Conservation (phyloP, 2,113 vertebrate species). For the Colinus virginianus region DNA sequence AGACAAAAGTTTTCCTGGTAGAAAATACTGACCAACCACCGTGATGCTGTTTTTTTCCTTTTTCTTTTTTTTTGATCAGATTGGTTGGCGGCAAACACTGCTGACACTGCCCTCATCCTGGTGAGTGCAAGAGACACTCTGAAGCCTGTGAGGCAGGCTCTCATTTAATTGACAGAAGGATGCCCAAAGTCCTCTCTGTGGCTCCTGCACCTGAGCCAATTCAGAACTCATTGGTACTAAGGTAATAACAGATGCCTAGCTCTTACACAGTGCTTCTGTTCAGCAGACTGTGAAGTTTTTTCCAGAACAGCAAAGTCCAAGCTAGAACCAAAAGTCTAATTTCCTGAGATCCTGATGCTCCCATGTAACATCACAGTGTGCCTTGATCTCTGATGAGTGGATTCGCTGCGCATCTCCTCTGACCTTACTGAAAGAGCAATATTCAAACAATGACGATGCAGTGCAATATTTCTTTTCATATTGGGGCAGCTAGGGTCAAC, state of each 20-base stretch:
- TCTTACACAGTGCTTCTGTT: not conserved
- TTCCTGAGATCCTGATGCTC: not conserved
- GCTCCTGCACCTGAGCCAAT: not conserved
- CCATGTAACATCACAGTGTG: not conserved
- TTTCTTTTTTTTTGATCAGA: not conserved
- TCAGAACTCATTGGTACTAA: not conserved
- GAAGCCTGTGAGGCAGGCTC: not conserved
- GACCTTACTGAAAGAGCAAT: conserved; percentile 45
- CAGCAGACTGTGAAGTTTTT: not conserved
- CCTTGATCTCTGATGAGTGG: not conserved
- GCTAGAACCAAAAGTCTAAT: not conserved
- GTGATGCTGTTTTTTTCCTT: not conserved
- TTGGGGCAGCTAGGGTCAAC: not conserved
- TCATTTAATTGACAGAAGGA: not conserved
- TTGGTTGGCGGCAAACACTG: not conserved
- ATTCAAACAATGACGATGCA: conserved; percentile 44
- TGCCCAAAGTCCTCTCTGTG: not conserved
- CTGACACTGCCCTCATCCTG: not conserved
- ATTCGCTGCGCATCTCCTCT: conserved; percentile 37
- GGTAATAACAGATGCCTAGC: not conserved
- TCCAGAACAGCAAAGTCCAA: conserved; percentile 14
- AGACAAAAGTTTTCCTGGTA: not conserved
- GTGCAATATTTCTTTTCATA: not conserved
- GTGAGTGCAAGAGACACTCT: not conserved
- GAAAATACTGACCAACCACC: not conserved